phyloP scores from a whole-genome alignment of 2,797 vertebrate species.

The Leucoraja ocellata region DNA sequence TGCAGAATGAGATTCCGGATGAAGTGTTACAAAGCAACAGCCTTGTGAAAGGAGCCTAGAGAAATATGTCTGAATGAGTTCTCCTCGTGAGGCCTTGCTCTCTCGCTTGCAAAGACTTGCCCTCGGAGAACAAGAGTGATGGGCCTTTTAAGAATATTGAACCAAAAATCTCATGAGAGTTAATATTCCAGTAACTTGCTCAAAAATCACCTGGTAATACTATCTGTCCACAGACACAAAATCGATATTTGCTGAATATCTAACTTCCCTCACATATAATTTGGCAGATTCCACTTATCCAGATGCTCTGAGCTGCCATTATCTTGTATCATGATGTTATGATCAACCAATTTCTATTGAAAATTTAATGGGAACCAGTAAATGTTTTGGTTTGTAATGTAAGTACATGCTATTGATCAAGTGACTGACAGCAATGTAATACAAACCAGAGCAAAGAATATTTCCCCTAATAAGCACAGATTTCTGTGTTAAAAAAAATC shows the following conservation, averaged over 20 bases:
- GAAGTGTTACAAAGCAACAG: not conserved
- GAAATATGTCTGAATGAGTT: not conserved
- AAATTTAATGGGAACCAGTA: not conserved
- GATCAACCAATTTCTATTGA: not conserved
- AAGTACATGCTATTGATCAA: not conserved
- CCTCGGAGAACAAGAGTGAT: not conserved
- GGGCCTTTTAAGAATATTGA: constrained; percentile 12
- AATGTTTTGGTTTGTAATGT: not conserved
- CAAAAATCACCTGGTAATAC: constrained; percentile 1
- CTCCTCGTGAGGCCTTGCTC: not conserved
- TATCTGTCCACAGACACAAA: not conserved
- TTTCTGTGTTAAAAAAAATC: not conserved
- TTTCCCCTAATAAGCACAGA: not conserved
- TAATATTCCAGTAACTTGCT: not conserved
- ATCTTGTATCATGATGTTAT: not conserved
- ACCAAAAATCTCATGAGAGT: not conserved
- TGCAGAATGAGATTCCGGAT: not conserved
- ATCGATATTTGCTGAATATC: not conserved
- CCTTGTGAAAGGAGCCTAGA: not conserved
- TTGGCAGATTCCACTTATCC: not conserved
- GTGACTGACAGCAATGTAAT: constrained; percentile 26
- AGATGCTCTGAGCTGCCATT: not conserved
- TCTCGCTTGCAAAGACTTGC: not conserved
- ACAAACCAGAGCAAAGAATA: not conserved
- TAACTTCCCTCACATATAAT: not conserved